Evolutionary conservation across 1,140 invertebrate species (phyloP).

Genomic region (Musca domestica): DNA sequence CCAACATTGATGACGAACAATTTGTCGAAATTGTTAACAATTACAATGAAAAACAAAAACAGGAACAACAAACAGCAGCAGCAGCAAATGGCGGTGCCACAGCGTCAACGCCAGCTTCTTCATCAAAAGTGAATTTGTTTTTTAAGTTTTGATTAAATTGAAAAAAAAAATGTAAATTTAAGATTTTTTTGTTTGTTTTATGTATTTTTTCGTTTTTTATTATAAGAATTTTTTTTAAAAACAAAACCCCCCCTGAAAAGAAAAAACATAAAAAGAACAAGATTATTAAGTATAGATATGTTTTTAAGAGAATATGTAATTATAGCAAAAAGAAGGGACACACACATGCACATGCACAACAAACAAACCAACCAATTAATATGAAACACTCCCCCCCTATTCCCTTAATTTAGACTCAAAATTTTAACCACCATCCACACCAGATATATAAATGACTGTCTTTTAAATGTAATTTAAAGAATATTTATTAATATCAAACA

Average conservation of each 20-base stretch:
- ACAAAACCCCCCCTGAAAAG: no score
- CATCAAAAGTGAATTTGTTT: conserved; percentile 20
- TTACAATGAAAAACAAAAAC: conserved; percentile 31
- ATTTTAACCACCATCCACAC: no score
- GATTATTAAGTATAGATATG: no score
- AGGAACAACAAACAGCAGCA: conserved; percentile 21
- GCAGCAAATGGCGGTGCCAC: background rate
- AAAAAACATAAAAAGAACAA: no score
- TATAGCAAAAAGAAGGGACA: no score
- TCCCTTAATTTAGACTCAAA: no score
- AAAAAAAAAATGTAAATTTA: background rate
- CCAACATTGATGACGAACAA: conserved; percentile 34
- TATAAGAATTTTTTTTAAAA: background rate
- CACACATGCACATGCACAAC: no score
- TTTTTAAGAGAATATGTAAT: no score
- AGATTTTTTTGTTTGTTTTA: conserved; percentile 5
- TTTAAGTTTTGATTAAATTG: conserved; percentile 2
- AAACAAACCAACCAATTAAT: no score
- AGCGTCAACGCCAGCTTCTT: background rate
- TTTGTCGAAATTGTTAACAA: conserved; percentile 36
- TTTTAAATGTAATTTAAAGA: conserved; percentile 16
- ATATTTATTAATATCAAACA: conserved; percentile 9
- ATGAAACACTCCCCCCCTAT: no score
- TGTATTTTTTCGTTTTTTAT: conserved; percentile 14
- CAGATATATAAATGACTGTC: background rate